Conservation (phyloP, 2,797 vertebrate species). For the Sciaenops ocellatus region DNA sequence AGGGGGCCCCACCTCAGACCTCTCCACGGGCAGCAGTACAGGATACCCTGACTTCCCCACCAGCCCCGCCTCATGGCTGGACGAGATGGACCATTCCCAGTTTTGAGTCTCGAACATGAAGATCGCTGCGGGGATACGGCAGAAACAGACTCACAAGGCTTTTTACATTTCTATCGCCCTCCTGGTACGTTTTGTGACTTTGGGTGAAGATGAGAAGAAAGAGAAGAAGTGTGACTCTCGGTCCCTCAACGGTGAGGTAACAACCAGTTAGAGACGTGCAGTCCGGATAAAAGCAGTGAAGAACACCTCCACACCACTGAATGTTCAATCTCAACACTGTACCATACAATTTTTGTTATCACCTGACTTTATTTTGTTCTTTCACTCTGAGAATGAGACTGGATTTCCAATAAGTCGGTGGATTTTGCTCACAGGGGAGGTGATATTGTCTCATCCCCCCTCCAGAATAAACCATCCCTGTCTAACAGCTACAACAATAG, state of each 20-base stretch:
- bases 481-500: constrained; percentile 64
- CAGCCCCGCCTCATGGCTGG: constrained; percentile 97
- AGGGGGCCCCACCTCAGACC: constrained; percentile 96
- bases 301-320: constrained; percentile 54
- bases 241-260: constrained; percentile 29
- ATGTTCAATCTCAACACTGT: constrained; percentile 63
- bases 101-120: constrained; percentile 85
- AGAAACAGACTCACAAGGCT: constrained; percentile 57
- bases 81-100: constrained; percentile 99
- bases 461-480: constrained; percentile 41
- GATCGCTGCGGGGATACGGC: constrained; percentile 37
- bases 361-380: constrained; percentile 60
- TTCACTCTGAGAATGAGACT: constrained; percentile 58
- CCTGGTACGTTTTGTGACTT: constrained; percentile 55
- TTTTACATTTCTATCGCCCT: constrained; percentile 76
- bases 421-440: constrained; percentile 57
- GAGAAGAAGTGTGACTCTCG: constrained; percentile 41
- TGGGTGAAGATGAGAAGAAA: constrained; percentile 59
- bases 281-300: constrained; percentile 55
- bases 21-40: constrained; percentile 98
- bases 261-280: constrained; percentile 31
- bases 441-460: constrained; percentile 30
- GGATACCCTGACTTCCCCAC: constrained; percentile 99
- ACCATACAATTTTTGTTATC: constrained; percentile 61
- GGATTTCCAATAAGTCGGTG: constrained; percentile 50